These are phyloP conservation scores for Dasysyrphus tricinctus DNA, from an alignment of 2,888 invertebrate genomes.

Conservation along the genomic window DNA sequence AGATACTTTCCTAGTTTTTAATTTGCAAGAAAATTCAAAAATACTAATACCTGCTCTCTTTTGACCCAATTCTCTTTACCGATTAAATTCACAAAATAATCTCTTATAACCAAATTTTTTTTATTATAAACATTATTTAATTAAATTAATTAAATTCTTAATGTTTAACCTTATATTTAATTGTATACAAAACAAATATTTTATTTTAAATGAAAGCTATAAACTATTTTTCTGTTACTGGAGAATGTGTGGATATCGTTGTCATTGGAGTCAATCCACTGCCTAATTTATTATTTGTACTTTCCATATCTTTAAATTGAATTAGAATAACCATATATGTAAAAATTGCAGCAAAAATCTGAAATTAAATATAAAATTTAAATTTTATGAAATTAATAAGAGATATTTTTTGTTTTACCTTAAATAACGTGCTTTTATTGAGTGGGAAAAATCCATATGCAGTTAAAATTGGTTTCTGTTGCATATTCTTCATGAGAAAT, in stretches of 20 bases:
- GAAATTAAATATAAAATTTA: conserved; percentile 13
- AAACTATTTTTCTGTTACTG: background rate
- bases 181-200: too few species aligned
- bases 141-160: too few species aligned
- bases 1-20: too few species aligned
- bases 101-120: too few species aligned
- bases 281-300: conserved; percentile 76
- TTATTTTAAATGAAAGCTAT: background rate
- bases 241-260: background rate
- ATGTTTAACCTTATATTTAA: too few species aligned
- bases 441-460: conserved; percentile 81
- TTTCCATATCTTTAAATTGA: conserved; percentile 81
- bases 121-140: too few species aligned
- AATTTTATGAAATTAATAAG: background rate
- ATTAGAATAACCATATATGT: conserved; percentile 82
- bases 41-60: too few species aligned
- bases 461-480: conserved; percentile 80
- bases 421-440: conserved; percentile 78
- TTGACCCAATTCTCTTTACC: too few species aligned
- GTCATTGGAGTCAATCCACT: background rate
- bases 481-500: conserved; percentile 80
- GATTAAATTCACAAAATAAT: too few species aligned
- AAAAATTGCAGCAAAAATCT: conserved; percentile 80
- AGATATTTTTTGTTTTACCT: background rate
- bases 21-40: too few species aligned